Percentiles rank a stretch among this genome's conserved stretches.
Evolutionary conservation across 1,140 invertebrate genomes (phyloP).

Genomic region (Megalonaias nervosa): DNA sequence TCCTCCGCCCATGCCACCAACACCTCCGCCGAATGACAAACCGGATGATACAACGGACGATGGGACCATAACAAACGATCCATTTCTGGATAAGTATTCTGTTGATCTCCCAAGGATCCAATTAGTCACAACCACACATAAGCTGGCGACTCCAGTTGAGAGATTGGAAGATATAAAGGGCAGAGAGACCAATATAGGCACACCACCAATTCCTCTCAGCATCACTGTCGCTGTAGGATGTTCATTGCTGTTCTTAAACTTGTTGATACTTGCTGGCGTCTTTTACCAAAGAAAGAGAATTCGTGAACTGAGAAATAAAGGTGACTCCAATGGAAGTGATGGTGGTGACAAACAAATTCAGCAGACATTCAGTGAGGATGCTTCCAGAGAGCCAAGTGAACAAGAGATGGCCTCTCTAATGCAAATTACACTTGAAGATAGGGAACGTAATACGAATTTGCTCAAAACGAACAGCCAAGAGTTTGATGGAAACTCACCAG

Average conservation of each 20-base stretch:
- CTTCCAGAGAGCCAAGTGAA: not conserved
- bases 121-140: too few species aligned
- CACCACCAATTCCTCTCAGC: constrained; percentile 45
- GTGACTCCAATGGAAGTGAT: not conserved
- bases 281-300: constrained; percentile 92
- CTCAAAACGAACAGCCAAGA: constrained; percentile 15
- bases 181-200: too few species aligned
- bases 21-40: constrained; percentile 8
- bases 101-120: too few species aligned
- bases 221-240: constrained; percentile 94
- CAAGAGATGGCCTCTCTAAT: constrained; percentile 11
- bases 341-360: constrained; percentile 2
- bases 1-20: constrained; percentile 58
- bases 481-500: not conserved
- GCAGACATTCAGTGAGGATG: not conserved
- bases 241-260: constrained; percentile 89
- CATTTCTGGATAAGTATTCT: too few species aligned
- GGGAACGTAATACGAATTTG: not conserved
- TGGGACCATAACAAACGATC: not conserved
- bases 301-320: constrained; percentile 34
- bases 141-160: too few species aligned
- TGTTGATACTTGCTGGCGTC: constrained; percentile 93
- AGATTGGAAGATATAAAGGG: too few species aligned
- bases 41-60: constrained; percentile 2
- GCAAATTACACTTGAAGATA: not conserved